phyloP scores from a whole-genome alignment of 1,140 invertebrate genomes.

The Apis cerana region DNA sequence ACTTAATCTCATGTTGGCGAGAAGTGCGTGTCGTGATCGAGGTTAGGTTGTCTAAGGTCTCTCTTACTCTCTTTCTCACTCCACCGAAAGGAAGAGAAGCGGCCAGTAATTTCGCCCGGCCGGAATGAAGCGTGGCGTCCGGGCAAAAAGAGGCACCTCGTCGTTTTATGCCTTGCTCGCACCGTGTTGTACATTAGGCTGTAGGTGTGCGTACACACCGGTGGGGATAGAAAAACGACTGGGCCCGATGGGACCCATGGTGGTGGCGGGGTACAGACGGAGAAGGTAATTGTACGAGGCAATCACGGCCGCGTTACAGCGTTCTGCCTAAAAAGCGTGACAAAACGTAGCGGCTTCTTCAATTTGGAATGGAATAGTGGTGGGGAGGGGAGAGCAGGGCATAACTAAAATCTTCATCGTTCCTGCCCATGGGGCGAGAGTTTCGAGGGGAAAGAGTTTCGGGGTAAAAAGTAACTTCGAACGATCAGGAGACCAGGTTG shows the following conservation, averaged over 20 bases:
- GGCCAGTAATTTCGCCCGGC: conserved; percentile 52
- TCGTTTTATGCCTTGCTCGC: conserved; percentile 63
- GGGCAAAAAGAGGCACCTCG: conserved; percentile 43
- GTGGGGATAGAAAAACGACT: conserved; percentile 35
- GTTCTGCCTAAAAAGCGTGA: conserved; percentile 71
- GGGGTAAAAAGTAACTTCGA: conserved; percentile 1
- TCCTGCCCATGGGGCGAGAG: conserved; percentile 33
- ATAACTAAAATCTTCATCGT: conserved; percentile 70
- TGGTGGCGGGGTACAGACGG: neutral
- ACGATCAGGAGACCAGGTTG: conserved; percentile 7
- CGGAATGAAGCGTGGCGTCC: conserved; percentile 60
- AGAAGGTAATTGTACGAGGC: conserved; percentile 71
- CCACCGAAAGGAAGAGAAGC: conserved; percentile 35
- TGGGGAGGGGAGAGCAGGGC: neutral
- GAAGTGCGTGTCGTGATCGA: neutral
- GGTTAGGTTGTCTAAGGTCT: neutral
- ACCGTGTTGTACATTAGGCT: conserved; percentile 64
- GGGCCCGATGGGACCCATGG: conserved; percentile 14
- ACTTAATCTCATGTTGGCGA: conserved; percentile 38
- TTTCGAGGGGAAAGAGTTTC: neutral
- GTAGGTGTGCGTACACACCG: conserved; percentile 55
- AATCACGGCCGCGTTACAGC: conserved; percentile 69
- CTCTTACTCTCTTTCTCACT: neutral
- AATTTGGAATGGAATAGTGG: conserved; percentile 33
- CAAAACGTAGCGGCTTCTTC: conserved; percentile 64